Evolutionary conservation across 2,797 vertebrate species (phyloP).

Genomic region (Adelosebastes latens): DNA sequence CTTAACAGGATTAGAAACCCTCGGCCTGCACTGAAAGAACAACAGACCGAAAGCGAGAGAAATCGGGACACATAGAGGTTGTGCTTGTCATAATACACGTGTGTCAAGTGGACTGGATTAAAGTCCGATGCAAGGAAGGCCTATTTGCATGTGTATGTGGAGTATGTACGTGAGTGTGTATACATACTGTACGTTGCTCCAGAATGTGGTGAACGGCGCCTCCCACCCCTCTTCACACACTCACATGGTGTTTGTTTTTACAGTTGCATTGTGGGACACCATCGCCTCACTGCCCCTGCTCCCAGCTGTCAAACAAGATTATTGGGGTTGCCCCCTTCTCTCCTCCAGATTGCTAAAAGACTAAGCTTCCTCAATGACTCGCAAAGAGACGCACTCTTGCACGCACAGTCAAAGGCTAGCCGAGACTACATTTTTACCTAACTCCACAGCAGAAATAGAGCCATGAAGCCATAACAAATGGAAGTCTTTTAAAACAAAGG

Average conservation of each 20-base stretch:
- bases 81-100: conserved; percentile 61
- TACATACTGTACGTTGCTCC: conserved; percentile 31
- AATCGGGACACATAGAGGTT: conserved; percentile 32
- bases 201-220: conserved; percentile 57
- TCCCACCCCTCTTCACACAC: conserved; percentile 58
- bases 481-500: conserved; percentile 73
- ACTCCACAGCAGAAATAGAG: conserved; percentile 57
- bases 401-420: conserved; percentile 17
- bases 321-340: conserved; percentile 60
- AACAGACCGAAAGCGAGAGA: conserved; percentile 42
- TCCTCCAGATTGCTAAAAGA: conserved; percentile 24
- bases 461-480: conserved; percentile 72
- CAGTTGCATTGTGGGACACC: conserved; percentile 78
- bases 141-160: conserved; percentile 33
- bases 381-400: conserved; percentile 28
- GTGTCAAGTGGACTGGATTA: conserved; percentile 50
- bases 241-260: conserved; percentile 82
- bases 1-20: conserved; percentile 83
- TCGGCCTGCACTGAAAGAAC: conserved; percentile 62
- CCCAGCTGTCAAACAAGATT: conserved; percentile 79
- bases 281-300: conserved; percentile 60
- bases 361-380: conserved; percentile 32
- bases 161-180: conserved; percentile 20
- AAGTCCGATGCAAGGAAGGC: conserved; percentile 44
- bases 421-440: conserved; percentile 31